These are phyloP conservation scores for Drosophila fungiperda DNA, from an alignment of 2,888 invertebrate species.

Conservation along the genomic window DNA sequence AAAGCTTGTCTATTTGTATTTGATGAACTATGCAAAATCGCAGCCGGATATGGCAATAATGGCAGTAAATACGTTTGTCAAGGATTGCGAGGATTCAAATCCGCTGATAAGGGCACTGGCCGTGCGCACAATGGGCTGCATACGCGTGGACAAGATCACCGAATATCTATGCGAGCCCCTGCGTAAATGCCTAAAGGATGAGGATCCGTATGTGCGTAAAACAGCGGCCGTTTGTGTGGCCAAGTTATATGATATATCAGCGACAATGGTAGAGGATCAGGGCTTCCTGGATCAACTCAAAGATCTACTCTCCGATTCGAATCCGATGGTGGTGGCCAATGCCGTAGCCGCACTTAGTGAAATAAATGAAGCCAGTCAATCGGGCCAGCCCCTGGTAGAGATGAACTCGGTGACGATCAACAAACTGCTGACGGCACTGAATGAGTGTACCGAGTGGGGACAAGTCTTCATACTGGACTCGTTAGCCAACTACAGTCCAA, in stretches of 20 bases:
- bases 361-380: constrained; percentile 98
- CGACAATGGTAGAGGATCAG: constrained; percentile 90
- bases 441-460: constrained; percentile 99
- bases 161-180: constrained; percentile 99
- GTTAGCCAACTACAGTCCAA: constrained; percentile 97
- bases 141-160: constrained; percentile 99
- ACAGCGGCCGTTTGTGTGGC: constrained; percentile 99
- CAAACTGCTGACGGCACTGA: constrained; percentile 98
- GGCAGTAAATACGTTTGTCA: constrained; percentile 99
- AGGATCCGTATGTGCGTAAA: constrained; percentile 98
- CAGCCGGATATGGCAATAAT: constrained; percentile 99
- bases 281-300: constrained; percentile 98
- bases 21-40: constrained; percentile 99
- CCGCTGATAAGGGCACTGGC: constrained; percentile 99
- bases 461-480: constrained; percentile 99
- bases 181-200: constrained; percentile 96
- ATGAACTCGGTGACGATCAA: constrained; percentile 99
- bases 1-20: constrained; percentile 98
- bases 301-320: constrained; percentile 98
- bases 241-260: constrained; percentile 98
- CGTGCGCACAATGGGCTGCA: constrained; percentile 99
- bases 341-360: constrained; percentile 99
- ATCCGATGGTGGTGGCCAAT: constrained; percentile 99
- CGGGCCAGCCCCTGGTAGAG: constrained; percentile 96
- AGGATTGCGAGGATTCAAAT: constrained; percentile 99